Evolutionary conservation across 2,888 invertebrate species (phyloP), one percentile per base, ranked within the genome.

Genomic region (Agrilus biguttatus): DNA sequence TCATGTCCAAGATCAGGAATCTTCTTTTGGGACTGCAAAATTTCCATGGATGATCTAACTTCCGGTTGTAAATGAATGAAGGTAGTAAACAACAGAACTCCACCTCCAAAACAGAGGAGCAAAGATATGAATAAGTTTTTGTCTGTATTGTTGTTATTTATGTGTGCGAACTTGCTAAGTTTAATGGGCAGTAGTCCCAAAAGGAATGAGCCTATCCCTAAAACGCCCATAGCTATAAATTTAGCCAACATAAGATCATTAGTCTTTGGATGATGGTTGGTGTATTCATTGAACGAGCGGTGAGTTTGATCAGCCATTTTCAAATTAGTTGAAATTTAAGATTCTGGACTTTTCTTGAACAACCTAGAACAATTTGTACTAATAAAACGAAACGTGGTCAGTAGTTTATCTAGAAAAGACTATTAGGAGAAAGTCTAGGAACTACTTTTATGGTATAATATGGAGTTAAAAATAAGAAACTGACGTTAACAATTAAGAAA

Each of bases 41-140:
- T 52, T 32, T 67, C 67, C 47, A 77, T 73, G 47, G 70, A 69
- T 48, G 72, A 70, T n/a, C 77, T 63, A 13, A 78, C 76, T 63
- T 79, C 78, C 14, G 79, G 79, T 39, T 78, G 74, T 33, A 79
- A 62, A 53, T 79, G 79, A 5, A 78, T 60, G 55, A 79, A 77
- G 8, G 76, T 75, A 14, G 79, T 79, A 57, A 74, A 77, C 12
- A 79, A 63, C 19, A 79, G 63, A 7, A 79, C 78, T 13, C 79
- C 79, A 19, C 78, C 78, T 13, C 78, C 78, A 57, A 78, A 77
- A 55, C 77, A 77, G 39, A 78, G 63, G 41, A 78, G 59, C 48
- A 77, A 57, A 3, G 76, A 76, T 35, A 77, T 70, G 47, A 71
- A 54, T 12, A 75, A 59, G 53, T 72, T 71, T 56, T 72, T 64